Base-by-base conservation (phyloP, 2,113 vertebrate species). In the Callaeas wilsoni region DNA sequence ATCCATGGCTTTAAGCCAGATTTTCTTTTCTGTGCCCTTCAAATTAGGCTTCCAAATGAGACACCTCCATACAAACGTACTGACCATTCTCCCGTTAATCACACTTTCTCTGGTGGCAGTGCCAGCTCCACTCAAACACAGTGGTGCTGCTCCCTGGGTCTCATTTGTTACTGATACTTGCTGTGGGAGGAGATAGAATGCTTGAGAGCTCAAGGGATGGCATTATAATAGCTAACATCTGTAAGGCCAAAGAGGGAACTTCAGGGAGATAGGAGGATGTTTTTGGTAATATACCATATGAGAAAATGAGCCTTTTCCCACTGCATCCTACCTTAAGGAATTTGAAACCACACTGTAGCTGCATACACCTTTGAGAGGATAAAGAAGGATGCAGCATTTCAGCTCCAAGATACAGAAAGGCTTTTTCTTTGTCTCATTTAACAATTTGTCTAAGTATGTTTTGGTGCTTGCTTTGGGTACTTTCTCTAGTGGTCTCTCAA, bases 391-490 rank as follows among this genome's bases (percentile, higher is more conserved):
- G 67, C 42, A 67, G 56, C 64, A 52, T 84, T 90, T 90, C 35
- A 55, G 1, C 29, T 81, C 29, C 39, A 91, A 89, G 50, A 16
- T 71, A 59, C 42, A 55, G 68, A 90, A 86, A 86, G 55, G 42
- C 55, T 91, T 90, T 83, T 92, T 59, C 76, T 87, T 90, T 82
- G 55, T 73, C 47, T 92, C 35, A 19, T 81, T 92, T 87, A 87
- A 81, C 25, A 67, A 26, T 78, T 78, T 81, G 35, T 93, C 0
- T 52, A 63, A 84, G 47, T 67, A 76, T 63, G 30, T 63, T 93
- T 95, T 86, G 60, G 44, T 86, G 21, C 55, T 63, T 67, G 35
- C 80, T 89, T 81, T 52, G 50, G 33, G 4, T 77, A 41, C 39
- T 81, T 87, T 77, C 44, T 42, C 46, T 84, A 18, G n/a, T 67